Percentiles rank a stretch among this genome's conserved stretches.
Evolutionary conservation across 2,888 invertebrate species (phyloP).

Genomic region (Bombylius discolor): DNA sequence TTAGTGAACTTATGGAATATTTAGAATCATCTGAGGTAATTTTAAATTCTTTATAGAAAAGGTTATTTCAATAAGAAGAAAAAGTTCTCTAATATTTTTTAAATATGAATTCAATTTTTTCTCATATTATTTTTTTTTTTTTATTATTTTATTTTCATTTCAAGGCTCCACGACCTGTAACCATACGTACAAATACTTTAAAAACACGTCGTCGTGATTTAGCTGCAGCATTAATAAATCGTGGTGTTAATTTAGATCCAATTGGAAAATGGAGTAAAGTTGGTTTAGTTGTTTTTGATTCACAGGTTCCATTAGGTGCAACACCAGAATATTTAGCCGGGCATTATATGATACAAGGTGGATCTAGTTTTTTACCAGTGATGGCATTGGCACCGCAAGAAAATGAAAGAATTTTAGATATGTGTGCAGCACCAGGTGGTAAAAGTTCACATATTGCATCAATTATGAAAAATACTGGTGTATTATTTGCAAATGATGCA

Average conservation of each 20-base stretch:
- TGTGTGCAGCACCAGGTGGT: conserved; percentile 98
- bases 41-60: not conserved
- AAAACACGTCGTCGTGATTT: conserved; percentile 85
- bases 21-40: conserved; percentile 87
- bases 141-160: not conserved
- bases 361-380: conserved; percentile 92
- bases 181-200: conserved; percentile 89
- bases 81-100: too few relatives aligned
- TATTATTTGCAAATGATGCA: conserved; percentile 90
- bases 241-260: conserved; percentile 97
- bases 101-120: not conserved
- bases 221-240: conserved; percentile 85
- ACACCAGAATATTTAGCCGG: conserved; percentile 98
- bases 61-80: too few relatives aligned
- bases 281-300: conserved; percentile 89
- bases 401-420: conserved; percentile 85
- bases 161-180: conserved; percentile 68
- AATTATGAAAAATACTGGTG: conserved; percentile 96
- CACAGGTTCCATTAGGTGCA: conserved; percentile 93
- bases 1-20: conserved; percentile 80
- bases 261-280: conserved; percentile 98
- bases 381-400: conserved; percentile 97
- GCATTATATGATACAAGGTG: conserved; percentile 93
- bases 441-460: conserved; percentile 97
- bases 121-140: not conserved